Percentiles rank a stretch among this genome's conserved stretches.
Conservation (phyloP, 2,113 vertebrate genomes). For the Dicerorhinus sumatrensis region DNA sequence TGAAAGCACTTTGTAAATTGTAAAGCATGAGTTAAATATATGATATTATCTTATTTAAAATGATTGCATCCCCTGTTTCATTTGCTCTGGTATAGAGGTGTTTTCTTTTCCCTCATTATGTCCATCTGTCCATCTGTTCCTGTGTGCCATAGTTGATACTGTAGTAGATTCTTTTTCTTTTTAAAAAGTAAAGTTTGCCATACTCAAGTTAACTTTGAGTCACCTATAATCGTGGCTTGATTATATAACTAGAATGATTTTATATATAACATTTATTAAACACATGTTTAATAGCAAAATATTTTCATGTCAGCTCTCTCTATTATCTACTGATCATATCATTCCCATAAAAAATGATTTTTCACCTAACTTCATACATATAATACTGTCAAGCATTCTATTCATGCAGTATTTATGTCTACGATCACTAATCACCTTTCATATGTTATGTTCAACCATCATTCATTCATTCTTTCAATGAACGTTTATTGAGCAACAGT, state of each 20-base stretch:
- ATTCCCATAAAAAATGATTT: neutral
- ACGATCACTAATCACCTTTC: neutral
- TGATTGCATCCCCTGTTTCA: neutral
- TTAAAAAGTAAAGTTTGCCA: neutral
- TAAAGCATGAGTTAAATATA: neutral
- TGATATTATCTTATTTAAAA: neutral
- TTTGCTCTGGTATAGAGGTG: neutral
- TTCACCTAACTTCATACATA: neutral
- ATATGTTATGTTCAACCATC: neutral
- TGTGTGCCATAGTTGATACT: neutral
- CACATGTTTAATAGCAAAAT: neutral
- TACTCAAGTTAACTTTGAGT: neutral
- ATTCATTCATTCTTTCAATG: neutral
- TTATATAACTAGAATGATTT: neutral
- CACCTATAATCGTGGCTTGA: neutral
- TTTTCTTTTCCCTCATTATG: neutral
- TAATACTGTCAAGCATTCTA: neutral
- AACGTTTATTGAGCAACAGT: neutral
- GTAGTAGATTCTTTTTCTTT: neutral
- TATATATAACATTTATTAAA: neutral
- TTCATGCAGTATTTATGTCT: neutral
- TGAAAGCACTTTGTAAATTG: slow-evolving; percentile 43
- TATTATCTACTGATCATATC: neutral
- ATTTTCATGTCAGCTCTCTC: neutral
- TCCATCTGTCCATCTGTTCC: neutral